Evolutionary conservation across 1,140 invertebrate genomes (phyloP).

Genomic region (Drosophila quadrilineata): DNA sequence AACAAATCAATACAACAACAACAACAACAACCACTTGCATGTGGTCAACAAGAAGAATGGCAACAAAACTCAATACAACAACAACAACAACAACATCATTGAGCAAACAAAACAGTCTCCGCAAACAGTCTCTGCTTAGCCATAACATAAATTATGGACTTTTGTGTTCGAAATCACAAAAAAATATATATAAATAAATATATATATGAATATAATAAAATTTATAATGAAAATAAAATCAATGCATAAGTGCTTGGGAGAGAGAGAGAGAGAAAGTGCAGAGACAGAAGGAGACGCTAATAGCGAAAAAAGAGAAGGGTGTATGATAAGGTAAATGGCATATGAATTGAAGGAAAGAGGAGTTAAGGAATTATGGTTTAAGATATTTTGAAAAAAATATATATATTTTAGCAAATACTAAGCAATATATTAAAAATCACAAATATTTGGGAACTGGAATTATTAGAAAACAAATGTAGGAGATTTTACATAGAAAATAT

Average conservation of each 20-base stretch:
- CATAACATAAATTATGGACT: slow-evolving; percentile 75
- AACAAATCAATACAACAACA: no score
- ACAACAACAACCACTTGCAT: neutral
- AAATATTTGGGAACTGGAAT: no score
- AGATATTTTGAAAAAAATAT: no score
- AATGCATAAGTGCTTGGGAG: neutral
- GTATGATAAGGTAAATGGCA: slow-evolving; percentile 13
- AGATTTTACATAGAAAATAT: no score
- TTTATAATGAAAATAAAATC: slow-evolving; percentile 31
- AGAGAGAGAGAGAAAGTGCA: neutral
- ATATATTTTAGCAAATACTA: no score
- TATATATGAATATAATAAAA: slow-evolving; percentile 36
- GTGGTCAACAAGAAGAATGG: slow-evolving; percentile 29
- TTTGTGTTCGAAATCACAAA: slow-evolving; percentile 55
- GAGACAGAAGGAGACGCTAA: neutral
- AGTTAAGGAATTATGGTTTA: no score
- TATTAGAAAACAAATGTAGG: no score
- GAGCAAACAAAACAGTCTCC: slow-evolving; percentile 18
- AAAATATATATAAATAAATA: slow-evolving; percentile 12
- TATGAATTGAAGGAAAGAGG: no score
- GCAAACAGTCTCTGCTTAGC: slow-evolving; percentile 48
- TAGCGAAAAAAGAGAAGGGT: neutral
- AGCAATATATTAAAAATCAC: no score
- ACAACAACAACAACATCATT: slow-evolving; percentile 14
- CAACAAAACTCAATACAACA: slow-evolving; percentile 31